Evolutionary conservation across 2,797 vertebrate genomes (phyloP).

Genomic region (Chelonia mydas): DNA sequence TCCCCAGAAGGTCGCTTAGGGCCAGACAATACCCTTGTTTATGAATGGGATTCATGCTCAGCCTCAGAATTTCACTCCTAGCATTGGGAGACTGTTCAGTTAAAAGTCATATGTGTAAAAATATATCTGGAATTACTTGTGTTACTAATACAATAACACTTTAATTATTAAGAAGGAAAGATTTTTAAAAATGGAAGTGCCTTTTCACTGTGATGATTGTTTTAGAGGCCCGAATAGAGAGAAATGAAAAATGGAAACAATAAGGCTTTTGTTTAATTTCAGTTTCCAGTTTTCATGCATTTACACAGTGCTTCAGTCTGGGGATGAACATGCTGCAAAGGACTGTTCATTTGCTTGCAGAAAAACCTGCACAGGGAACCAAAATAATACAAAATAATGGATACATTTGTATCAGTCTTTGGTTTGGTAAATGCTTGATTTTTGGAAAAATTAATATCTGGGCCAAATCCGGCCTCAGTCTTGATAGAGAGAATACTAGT

Average conservation of each 20-base stretch:
- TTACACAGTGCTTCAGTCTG: conserved; percentile 15
- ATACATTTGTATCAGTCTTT: neutral
- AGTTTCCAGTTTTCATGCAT: neutral
- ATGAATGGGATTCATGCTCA: neutral
- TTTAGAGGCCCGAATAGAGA: neutral
- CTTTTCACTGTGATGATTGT: neutral
- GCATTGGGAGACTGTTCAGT: neutral
- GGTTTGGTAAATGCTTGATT: neutral
- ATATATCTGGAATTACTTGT: neutral
- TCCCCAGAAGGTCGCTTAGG: neutral
- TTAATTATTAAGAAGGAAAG: neutral
- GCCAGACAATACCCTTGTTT: neutral
- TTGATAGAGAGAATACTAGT: neutral
- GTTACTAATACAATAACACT: neutral
- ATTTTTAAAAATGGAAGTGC: neutral
- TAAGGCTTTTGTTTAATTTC: neutral
- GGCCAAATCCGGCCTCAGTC: neutral
- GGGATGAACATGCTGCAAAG: neutral
- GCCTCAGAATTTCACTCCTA: neutral
- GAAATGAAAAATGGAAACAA: neutral
- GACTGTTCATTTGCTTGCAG: conserved; percentile 48
- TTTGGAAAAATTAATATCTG: neutral
- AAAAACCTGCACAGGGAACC: conserved; percentile 19
- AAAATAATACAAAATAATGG: conserved; percentile 18
- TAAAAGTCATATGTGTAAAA: neutral